Base-by-base conservation (phyloP, 2,888 invertebrate species). In the Dynastes tityus region DNA sequence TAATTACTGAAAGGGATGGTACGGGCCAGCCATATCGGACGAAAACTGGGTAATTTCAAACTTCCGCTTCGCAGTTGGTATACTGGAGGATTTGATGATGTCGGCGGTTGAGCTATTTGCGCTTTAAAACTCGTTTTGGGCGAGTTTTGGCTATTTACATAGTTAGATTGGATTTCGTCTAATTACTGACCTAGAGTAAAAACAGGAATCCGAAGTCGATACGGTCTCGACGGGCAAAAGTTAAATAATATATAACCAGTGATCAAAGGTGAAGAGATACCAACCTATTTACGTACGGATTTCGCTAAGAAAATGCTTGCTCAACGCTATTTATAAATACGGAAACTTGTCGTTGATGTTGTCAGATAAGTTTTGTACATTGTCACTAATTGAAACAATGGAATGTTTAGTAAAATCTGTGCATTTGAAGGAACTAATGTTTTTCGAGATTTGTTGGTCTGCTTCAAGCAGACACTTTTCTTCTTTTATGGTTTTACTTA, bases 141-240 rank as follows among this genome's bases (percentile, higher is more conserved):
- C n/a, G 53, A 53, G 16, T 13, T 53, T 53, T 53, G 6, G 13
- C 13, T 53, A 53, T 53, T 53, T 53, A 16, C 53, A 53, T 53
- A 53, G 53, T 53, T 53, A 53, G 16, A 53, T 53, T 53, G 53
- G 53, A 53, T 53, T 53, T 53, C 53, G 53, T 53, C 53, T 53
- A 53, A 53, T 53, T 53, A 53, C 53, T 53, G 53, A 53, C 53
- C 13, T 53, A 53, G n/a, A 16, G 16, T 53, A 53, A 53, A 53
- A 53, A 16, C n/a, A n/a, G n/a, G 16, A 16, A 53, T 2, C 6
- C 16, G 16, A n/a, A 37, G 13, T 53, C 13, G 13, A n/a, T 5
- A 16, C n/a, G 53, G 13, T n/a, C 53, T 13, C 13, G 32, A 37
- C 32, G 6, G 13, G 53, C 13, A 53, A 53, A 53, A 53, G 53